phyloP scores from a whole-genome alignment of 2,113 vertebrate genomes.

The Eretmochelys imbricata region DNA sequence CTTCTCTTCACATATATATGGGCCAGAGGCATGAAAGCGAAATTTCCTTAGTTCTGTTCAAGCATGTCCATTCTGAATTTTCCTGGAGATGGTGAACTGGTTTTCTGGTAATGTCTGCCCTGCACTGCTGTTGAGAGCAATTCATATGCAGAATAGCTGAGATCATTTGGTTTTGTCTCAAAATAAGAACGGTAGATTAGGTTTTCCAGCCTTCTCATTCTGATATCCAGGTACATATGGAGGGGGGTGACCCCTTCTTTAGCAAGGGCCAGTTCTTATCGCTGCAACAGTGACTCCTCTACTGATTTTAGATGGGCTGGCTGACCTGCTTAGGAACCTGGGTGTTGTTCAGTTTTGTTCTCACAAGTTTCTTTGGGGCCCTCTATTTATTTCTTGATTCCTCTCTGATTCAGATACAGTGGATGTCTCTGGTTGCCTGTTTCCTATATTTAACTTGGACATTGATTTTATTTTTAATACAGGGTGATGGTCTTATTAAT shows the following conservation, averaged over 20 bases:
- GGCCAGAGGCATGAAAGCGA: background rate
- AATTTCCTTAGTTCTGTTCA: background rate
- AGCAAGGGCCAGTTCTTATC: background rate
- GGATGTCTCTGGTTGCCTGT: background rate
- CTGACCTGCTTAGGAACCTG: background rate
- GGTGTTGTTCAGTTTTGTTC: background rate
- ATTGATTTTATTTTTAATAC: background rate
- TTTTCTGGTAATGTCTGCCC: background rate
- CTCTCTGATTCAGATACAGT: background rate
- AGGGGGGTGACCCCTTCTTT: background rate
- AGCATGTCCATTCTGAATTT: background rate
- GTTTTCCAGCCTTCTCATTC: background rate
- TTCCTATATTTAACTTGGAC: background rate
- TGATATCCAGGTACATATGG: background rate
- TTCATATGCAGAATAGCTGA: background rate
- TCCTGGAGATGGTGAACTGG: background rate
- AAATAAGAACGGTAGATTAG: background rate
- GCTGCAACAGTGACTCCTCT: background rate
- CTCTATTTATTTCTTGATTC: background rate
- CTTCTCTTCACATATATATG: background rate
- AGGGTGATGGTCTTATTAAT: background rate
- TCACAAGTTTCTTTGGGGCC: background rate
- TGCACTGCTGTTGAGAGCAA: background rate
- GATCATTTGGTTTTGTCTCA: background rate
- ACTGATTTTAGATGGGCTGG: background rate